phyloP scores from a whole-genome alignment of 2,797 vertebrate genomes.

The Scleropages formosus region DNA sequence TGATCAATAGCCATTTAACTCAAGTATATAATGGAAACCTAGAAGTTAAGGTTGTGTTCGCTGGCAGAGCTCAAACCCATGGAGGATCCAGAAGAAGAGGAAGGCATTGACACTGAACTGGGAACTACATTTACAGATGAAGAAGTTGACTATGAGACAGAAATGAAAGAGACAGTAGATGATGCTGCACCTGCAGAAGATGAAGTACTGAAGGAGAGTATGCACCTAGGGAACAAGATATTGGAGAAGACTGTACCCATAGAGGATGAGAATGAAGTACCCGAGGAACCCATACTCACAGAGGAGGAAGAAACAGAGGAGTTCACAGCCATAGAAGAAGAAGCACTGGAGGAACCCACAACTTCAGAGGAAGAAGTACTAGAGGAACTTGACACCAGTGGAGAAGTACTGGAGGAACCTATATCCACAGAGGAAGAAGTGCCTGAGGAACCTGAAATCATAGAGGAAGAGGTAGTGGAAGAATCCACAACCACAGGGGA shows the following conservation, averaged over 20 bases:
- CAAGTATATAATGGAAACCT: background rate
- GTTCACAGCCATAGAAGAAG: constrained; percentile 13
- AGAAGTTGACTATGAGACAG: constrained; percentile 29
- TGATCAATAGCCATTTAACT: too few species aligned
- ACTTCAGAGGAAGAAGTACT: constrained; percentile 13
- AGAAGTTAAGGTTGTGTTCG: background rate
- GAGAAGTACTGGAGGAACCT: background rate
- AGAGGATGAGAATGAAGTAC: constrained; percentile 24
- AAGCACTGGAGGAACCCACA: constrained; percentile 22
- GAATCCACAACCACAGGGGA: background rate
- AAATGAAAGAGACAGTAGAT: constrained; percentile 42
- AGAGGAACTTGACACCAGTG: constrained; percentile 23
- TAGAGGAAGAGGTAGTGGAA: constrained; percentile 5
- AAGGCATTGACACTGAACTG: constrained; percentile 17
- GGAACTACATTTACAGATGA: constrained; percentile 32
- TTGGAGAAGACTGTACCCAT: constrained; percentile 40
- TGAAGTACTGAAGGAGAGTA: constrained; percentile 42
- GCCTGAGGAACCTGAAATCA: background rate
- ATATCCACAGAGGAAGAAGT: constrained; percentile 18
- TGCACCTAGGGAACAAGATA: constrained; percentile 44
- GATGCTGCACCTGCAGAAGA: constrained; percentile 49
- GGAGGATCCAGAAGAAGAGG: constrained; percentile 35
- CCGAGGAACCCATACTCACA: background rate
- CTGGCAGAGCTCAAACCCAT: constrained; percentile 28
- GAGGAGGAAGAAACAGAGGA: background rate